These are phyloP conservation scores for Cantharis flavilabris DNA, from an alignment of 2,888 invertebrate species.

Conservation along the genomic window DNA sequence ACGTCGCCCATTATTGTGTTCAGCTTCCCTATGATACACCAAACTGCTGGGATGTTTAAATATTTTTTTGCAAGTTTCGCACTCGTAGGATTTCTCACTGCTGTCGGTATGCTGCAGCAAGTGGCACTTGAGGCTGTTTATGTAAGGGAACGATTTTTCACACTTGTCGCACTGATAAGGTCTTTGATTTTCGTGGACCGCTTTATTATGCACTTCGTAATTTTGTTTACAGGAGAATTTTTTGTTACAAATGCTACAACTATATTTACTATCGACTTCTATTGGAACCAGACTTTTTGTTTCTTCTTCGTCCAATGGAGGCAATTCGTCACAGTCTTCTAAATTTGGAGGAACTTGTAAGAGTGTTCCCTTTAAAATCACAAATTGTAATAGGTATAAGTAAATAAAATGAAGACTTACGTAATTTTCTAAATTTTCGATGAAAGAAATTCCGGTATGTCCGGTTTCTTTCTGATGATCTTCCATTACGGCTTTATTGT, in stretches of 20 bases:
- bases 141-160: constrained; percentile 64
- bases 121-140: constrained; percentile 64
- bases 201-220: constrained; percentile 64
- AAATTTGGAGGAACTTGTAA: background rate
- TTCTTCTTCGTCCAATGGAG: background rate
- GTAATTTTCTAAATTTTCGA: constrained; percentile 51
- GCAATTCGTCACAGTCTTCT: background rate
- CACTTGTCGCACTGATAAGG: constrained; percentile 65
- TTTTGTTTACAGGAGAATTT: constrained; percentile 64
- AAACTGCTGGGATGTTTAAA: constrained; percentile 75
- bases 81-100: constrained; percentile 60
- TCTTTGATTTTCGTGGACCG: constrained; percentile 62
- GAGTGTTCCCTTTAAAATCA: background rate
- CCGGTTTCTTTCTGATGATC: constrained; percentile 62
- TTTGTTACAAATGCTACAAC: constrained; percentile 65
- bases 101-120: constrained; percentile 59
- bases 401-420: constrained; percentile 29
- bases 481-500: constrained; percentile 58
- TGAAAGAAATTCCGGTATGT: constrained; percentile 60
- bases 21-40: constrained; percentile 74
- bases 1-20: constrained; percentile 65
- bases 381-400: background rate
- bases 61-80: constrained; percentile 70
- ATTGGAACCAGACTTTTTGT: background rate
- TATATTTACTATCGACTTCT: constrained; percentile 29